Percentiles rank a stretch among this genome's conserved stretches.
Conservation (phyloP, 2,113 vertebrate genomes). For the Poeciliopsis retropinna region DNA sequence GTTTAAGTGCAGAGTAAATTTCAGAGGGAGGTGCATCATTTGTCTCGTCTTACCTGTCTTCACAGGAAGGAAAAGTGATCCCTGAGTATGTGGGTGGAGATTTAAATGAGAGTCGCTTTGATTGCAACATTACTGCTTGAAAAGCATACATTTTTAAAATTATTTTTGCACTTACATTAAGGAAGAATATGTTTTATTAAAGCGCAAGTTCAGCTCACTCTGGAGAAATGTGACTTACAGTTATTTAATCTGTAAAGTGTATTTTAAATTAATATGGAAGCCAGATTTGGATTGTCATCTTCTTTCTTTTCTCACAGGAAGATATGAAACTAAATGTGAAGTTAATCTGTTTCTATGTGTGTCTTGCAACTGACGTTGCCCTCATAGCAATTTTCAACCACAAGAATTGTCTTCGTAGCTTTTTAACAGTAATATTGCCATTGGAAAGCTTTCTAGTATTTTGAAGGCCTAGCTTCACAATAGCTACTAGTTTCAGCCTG, state of each 20-base stretch:
- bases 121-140: background rate
- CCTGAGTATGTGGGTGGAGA: background rate
- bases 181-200: background rate
- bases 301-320: background rate
- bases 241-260: background rate
- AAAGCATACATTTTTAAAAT: background rate
- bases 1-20: constrained; percentile 8
- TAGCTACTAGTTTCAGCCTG: no score
- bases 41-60: constrained; percentile 4
- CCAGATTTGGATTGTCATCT: background rate
- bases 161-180: background rate
- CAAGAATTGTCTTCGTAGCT: background rate
- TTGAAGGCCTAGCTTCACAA: background rate
- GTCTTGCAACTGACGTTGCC: background rate
- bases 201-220: background rate
- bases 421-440: background rate
- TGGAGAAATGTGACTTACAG: background rate
- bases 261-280: background rate
- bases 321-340: background rate
- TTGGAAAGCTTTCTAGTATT: background rate
- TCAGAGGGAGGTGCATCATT: constrained; percentile 21
- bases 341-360: no score
- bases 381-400: background rate
- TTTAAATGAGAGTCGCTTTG: background rate
- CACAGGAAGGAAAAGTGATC: background rate